These are phyloP conservation scores for Phoenoteleia sp. DNA, from an alignment of 2,888 invertebrate species.

Conservation along the genomic window DNA sequence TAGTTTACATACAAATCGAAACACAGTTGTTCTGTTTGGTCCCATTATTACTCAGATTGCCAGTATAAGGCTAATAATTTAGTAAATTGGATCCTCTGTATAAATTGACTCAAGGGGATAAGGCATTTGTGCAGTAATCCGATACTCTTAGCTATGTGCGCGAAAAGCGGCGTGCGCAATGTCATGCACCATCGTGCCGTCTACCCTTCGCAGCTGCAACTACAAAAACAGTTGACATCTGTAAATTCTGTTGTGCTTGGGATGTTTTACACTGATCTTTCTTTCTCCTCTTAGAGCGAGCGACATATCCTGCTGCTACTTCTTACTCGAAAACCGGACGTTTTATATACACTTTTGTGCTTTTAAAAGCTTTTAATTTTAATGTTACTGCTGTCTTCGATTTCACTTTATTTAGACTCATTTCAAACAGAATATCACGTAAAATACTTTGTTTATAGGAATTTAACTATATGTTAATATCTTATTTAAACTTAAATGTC, in stretches of 20 bases:
- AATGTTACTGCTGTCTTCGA: constrained; percentile 8
- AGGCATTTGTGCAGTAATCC: constrained; percentile 81
- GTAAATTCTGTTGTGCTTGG: constrained; percentile 79
- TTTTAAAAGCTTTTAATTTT: constrained; percentile 14
- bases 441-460: too few species aligned
- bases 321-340: constrained; percentile 57
- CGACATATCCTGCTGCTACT: constrained; percentile 25
- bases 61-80: constrained; percentile 71
- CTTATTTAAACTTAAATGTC: too few species aligned
- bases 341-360: neutral
- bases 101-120: constrained; percentile 75
- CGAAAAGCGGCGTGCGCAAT: constrained; percentile 61
- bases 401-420: constrained; percentile 1
- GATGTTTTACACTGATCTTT: constrained; percentile 62
- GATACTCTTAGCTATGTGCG: constrained; percentile 74
- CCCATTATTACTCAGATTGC: constrained; percentile 62
- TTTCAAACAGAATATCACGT: too few species aligned
- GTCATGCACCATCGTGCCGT: constrained; percentile 62
- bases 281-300: constrained; percentile 39
- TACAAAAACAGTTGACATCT: constrained; percentile 84
- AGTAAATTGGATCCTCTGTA: constrained; percentile 74
- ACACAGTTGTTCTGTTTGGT: constrained; percentile 34
- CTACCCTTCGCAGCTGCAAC: constrained; percentile 81
- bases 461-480: too few species aligned
- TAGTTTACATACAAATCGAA: constrained; percentile 12